Conservation (phyloP, 2,797 vertebrate species). For the Oreortyx pictus region DNA sequence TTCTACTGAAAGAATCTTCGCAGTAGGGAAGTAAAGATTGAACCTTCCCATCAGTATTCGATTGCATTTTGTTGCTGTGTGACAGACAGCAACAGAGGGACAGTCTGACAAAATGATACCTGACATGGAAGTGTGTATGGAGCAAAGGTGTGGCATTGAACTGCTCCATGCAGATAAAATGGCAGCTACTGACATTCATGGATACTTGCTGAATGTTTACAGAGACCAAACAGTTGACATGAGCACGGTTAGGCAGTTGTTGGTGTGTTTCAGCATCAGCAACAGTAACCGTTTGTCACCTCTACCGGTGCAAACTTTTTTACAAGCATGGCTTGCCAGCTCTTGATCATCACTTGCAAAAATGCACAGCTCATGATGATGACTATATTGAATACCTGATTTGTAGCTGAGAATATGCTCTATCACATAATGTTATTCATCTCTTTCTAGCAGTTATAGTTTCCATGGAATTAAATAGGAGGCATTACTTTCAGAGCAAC, state of each 20-base stretch:
- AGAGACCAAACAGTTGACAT: not conserved
- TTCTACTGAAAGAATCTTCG: not conserved
- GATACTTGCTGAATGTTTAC: not conserved
- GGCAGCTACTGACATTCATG: not conserved
- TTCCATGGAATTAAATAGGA: not conserved
- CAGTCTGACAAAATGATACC: too few species aligned
- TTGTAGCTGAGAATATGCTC: not conserved
- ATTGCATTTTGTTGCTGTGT: not conserved
- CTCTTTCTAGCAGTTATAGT: not conserved
- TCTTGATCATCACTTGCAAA: not conserved
- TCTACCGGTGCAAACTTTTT: not conserved
- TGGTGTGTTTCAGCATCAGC: not conserved
- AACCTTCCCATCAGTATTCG: not conserved
- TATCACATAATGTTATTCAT: not conserved
- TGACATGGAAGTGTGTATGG: too few species aligned
- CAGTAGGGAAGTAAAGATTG: not conserved
- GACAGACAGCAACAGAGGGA: too few species aligned
- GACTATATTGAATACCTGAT: not conserved
- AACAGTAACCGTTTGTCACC: not conserved
- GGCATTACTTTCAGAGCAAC: too few species aligned
- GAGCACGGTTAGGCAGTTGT: not conserved
- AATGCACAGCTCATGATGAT: not conserved
- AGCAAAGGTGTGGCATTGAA: too few species aligned
- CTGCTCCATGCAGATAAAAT: too few species aligned
- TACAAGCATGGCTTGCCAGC: not conserved